Base-by-base conservation (phyloP, 2,888 invertebrate species). In the Xanthia icteritia region DNA sequence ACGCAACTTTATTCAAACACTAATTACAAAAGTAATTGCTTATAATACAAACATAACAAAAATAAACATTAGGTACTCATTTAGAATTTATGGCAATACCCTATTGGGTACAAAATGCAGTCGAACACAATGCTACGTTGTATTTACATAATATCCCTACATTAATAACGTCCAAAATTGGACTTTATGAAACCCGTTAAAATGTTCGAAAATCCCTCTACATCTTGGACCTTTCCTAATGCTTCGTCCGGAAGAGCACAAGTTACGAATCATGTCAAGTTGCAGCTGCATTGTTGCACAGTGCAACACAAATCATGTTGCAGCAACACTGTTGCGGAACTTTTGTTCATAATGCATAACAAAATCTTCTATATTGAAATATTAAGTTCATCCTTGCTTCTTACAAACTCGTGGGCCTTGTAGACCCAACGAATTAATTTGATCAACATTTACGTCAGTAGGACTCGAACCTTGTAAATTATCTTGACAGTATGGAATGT, bases 31-130 rank as follows among this genome's bases (percentile, higher is more conserved):
- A 39, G 1, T 17, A 76, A 58, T 51, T 51, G n/a, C 31, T 66
- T 65, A 65, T 15, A 6, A 27, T 45, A 71, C n/a, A 71, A 78
- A 78, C 65, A 51, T 71, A 78, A 79, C 51, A 71, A 79, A 60
- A 71, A 71, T 51, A 54, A 71, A 70, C 64, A 64, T 58, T 60
- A 45, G 45, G 45, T 45, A 60, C 20, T 60, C 0, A 66, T 77
- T 51, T 61, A 17, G 4, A 64, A n/a, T 76, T n/a, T 39, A 76
- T 39, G 65, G 65, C 64, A 56, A 48, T 76, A 76, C 45, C 42
- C 27, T 13, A 45, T 64, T 56, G 76, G 45, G 36, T 76, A 58
- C 27, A 27, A 45, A 45, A 54, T 56, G n/a, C 23, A 61, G 13
- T 58, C 20, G 13, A 63, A 64, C 20, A 74, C 11, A 51, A 39